These are phyloP conservation scores for Fukomys damarensis DNA, from an alignment of 2,113 vertebrate species.

Conservation along the genomic window DNA sequence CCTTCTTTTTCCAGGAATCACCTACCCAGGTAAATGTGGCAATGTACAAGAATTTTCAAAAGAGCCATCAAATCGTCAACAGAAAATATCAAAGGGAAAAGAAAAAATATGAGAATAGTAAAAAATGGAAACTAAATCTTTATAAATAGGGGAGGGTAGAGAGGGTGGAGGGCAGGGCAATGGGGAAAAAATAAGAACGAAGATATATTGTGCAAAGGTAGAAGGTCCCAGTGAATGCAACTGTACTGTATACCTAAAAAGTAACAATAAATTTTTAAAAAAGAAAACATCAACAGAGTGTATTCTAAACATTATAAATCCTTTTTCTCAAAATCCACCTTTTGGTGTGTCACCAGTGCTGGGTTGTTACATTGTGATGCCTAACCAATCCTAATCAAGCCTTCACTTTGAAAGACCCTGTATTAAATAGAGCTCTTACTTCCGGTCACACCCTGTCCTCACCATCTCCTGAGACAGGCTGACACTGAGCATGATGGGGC, in stretches of 20 bases:
- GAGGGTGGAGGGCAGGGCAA: too few relatives aligned
- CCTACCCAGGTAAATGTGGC: background rate
- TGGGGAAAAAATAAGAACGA: too few relatives aligned
- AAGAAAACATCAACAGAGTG: background rate
- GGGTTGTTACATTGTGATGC: background rate
- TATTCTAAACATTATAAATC: background rate
- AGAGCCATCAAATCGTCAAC: background rate
- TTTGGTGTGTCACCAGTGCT: background rate
- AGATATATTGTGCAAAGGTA: too few relatives aligned
- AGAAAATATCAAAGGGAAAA: background rate
- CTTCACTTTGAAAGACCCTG: background rate
- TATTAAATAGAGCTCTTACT: background rate
- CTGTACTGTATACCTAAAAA: too few relatives aligned
- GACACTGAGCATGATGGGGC: rapidly evolving
- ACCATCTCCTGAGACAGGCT: background rate
- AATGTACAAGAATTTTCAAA: background rate
- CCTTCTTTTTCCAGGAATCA: background rate
- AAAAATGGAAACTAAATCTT: too few relatives aligned
- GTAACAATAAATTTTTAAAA: too few relatives aligned
- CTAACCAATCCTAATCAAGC: background rate
- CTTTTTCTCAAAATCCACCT: background rate
- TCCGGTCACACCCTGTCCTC: background rate
- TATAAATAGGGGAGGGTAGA: too few relatives aligned
- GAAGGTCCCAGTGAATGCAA: too few relatives aligned
- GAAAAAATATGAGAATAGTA: too few relatives aligned